Evolutionary conservation across 2,113 vertebrate genomes (phyloP).

Genomic region (Halichoeres trimaculatus): DNA sequence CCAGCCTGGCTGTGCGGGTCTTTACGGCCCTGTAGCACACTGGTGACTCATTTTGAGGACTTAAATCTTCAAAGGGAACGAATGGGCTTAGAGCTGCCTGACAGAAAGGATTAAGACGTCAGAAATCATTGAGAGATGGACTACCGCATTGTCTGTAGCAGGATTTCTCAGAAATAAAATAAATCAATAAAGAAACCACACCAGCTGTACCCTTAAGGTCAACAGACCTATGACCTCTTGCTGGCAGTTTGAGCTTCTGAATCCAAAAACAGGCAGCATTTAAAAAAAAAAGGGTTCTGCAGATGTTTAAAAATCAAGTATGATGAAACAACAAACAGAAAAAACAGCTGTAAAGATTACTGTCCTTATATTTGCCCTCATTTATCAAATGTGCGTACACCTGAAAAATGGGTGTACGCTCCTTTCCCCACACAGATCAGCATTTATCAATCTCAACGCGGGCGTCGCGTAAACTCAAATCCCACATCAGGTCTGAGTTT

Average conservation of each 20-base stretch:
- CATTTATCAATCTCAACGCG: no score
- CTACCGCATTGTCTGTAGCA: background rate
- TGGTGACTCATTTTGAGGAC: background rate
- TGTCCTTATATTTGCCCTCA: no score
- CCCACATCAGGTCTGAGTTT: no score
- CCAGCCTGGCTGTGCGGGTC: background rate
- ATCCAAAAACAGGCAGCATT: background rate
- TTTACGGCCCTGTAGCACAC: background rate
- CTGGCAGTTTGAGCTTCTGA: background rate
- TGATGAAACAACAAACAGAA: background rate
- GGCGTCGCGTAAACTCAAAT: no score
- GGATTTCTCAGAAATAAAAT: background rate
- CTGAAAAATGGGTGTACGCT: no score
- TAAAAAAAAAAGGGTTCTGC: no score
- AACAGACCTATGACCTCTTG: background rate
- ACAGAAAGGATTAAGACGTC: no score
- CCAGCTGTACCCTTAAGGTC: background rate
- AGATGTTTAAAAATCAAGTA: background rate
- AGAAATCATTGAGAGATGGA: background rate
- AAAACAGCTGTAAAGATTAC: no score
- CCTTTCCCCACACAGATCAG: no score
- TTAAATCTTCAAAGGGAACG: background rate
- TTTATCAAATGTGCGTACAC: no score
- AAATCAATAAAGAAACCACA: background rate
- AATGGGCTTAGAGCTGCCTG: no score